These are phyloP conservation scores for Orius insidiosus DNA, from an alignment of 1,140 invertebrate genomes.

Conservation along the genomic window DNA sequence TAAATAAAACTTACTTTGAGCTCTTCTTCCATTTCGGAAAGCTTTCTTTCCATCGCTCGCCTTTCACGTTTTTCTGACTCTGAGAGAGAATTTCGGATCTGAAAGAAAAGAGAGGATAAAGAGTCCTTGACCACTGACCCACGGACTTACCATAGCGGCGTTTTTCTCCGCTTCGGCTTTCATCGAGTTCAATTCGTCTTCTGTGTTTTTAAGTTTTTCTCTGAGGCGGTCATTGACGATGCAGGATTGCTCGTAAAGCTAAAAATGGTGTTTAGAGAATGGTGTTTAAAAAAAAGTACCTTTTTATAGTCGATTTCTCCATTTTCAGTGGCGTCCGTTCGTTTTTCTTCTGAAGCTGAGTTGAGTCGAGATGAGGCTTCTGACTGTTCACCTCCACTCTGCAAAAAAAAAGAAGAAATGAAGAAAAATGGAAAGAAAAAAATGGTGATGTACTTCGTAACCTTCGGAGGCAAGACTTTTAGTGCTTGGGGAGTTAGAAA, in stretches of 20 bases:
- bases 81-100: slow-evolving; percentile 54
- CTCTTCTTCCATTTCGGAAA: slow-evolving; percentile 96
- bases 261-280: no score
- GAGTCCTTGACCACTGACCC: no score
- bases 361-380: slow-evolving; percentile 39
- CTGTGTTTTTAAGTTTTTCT: slow-evolving; percentile 51
- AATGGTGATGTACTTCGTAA: slow-evolving; percentile 28
- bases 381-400: slow-evolving; percentile 59
- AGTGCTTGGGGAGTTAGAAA: slow-evolving; percentile 14
- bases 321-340: slow-evolving; percentile 36
- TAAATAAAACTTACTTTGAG: slow-evolving; percentile 59
- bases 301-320: slow-evolving; percentile 73
- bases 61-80: slow-evolving; percentile 81
- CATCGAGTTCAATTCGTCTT: slow-evolving; percentile 54
- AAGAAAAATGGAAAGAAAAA: slow-evolving; percentile 1
- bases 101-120: slow-evolving; percentile 27
- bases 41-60: slow-evolving; percentile 81
- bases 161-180: slow-evolving; percentile 43
- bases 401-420: slow-evolving; percentile 20
- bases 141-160: slow-evolving; percentile 15
- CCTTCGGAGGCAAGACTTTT: slow-evolving; percentile 32
- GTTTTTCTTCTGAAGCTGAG: slow-evolving; percentile 26
- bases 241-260: slow-evolving; percentile 37
- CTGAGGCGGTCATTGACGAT: slow-evolving; percentile 59
- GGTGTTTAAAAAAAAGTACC: no score